Conservation (phyloP, 2,797 vertebrate species). For the Brotula barbata region DNA sequence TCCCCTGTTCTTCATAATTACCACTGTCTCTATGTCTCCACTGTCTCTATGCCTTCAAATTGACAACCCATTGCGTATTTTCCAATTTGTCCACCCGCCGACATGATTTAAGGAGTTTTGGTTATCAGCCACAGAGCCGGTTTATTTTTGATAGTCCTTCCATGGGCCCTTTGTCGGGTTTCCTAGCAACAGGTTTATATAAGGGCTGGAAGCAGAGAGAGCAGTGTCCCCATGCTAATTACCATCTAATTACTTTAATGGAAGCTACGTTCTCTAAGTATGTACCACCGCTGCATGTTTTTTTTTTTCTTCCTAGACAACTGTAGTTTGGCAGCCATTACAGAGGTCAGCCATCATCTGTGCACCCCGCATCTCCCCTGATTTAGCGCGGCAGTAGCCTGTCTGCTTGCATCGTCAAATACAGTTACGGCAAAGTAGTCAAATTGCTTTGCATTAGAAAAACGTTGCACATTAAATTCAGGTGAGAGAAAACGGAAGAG, state of each 20-base stretch:
- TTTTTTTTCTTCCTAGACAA: slow-evolving; percentile 9
- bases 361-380: slow-evolving; percentile 15
- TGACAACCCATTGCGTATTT: slow-evolving; percentile 10
- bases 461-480: no score
- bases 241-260: slow-evolving; percentile 67
- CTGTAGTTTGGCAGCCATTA: slow-evolving; percentile 38
- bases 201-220: slow-evolving; percentile 34
- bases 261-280: slow-evolving; percentile 42
- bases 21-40: no score
- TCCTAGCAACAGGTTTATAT: slow-evolving; percentile 74
- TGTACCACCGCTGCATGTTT: slow-evolving; percentile 9
- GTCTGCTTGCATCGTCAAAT: slow-evolving; percentile 9
- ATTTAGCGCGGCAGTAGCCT: slow-evolving; percentile 17
- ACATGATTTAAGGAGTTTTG: slow-evolving; percentile 31
- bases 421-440: background rate
- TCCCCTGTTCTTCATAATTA: no score
- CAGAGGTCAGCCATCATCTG: slow-evolving; percentile 27
- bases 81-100: slow-evolving; percentile 21
- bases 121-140: slow-evolving; percentile 38
- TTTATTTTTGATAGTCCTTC: slow-evolving; percentile 54
- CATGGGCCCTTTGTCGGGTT: slow-evolving; percentile 51
- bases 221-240: slow-evolving; percentile 57
- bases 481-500: background rate
- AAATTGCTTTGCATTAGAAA: no score
- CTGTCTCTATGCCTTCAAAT: no score